A percentile compares a stretch with the other conserved stretches of the same genome.
These are phyloP conservation scores for Microplitis mediator DNA, from an alignment of 1,140 invertebrate species.

Conservation along the genomic window DNA sequence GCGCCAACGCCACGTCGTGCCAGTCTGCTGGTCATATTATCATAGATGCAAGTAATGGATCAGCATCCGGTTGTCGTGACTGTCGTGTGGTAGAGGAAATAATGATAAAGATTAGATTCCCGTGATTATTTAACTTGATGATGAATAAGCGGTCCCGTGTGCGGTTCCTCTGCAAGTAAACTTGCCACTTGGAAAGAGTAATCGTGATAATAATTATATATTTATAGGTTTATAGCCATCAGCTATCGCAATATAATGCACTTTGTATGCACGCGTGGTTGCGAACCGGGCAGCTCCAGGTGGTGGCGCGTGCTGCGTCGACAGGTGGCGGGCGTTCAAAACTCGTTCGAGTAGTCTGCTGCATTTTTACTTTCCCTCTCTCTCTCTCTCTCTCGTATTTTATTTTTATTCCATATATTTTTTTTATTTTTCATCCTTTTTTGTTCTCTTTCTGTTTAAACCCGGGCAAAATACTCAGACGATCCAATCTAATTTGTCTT, in stretches of 20 bases:
- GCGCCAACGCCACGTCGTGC: constrained; percentile 18
- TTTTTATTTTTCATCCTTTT: background rate
- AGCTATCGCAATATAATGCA: constrained; percentile 18
- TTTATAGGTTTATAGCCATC: constrained; percentile 26
- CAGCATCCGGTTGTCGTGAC: background rate
- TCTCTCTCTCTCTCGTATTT: background rate
- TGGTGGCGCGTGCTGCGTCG: constrained; percentile 34
- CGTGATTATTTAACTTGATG: background rate
- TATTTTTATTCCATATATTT: background rate
- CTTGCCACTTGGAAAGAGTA: too few relatives aligned
- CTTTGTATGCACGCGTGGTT: constrained; percentile 16
- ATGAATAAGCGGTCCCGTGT: too few relatives aligned
- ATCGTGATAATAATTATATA: background rate
- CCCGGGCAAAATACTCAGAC: background rate
- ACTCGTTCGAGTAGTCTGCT: constrained; percentile 18
- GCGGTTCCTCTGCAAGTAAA: too few relatives aligned
- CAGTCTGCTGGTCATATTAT: background rate
- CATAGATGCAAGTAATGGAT: constrained; percentile 17
- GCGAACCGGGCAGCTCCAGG: constrained; percentile 21
- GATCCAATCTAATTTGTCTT: constrained; percentile 19
- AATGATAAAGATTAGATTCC: background rate
- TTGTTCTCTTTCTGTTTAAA: background rate
- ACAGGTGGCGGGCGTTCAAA: constrained; percentile 30
- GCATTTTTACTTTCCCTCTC: constrained; percentile 1
- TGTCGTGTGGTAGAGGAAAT: background rate